Percentiles rank a stretch among this genome's conserved stretches.
These are phyloP conservation scores for Copidosoma aretas DNA, from an alignment of 2,888 invertebrate genomes.

Conservation along the genomic window DNA sequence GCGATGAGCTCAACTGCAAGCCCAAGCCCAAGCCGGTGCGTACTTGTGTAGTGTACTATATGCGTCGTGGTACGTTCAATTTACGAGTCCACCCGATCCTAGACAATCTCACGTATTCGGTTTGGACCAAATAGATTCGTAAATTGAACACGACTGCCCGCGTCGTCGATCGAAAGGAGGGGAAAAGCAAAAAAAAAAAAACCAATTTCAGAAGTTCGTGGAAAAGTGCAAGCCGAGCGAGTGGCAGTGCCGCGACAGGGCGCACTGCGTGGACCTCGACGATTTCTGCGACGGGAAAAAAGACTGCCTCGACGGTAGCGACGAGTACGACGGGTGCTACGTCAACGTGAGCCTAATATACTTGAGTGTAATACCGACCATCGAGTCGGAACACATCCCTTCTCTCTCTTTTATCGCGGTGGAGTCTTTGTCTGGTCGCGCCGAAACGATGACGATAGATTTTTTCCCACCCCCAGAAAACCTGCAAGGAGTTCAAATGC, in stretches of 20 bases:
- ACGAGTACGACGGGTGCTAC: constrained; percentile 59
- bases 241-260: constrained; percentile 49
- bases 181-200: no score
- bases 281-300: constrained; percentile 59
- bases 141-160: no score
- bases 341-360: constrained; percentile 43
- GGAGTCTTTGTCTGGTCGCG: no score
- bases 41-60: no score
- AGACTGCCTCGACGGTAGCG: constrained; percentile 62
- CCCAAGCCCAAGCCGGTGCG: constrained; percentile 10
- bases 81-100: no score
- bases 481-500: constrained; percentile 72
- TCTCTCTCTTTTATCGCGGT: neutral
- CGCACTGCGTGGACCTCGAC: constrained; percentile 56
- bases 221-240: constrained; percentile 46
- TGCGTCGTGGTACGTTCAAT: no score
- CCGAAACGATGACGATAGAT: constrained; percentile 5
- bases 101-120: no score
- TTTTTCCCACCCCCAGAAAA: constrained; percentile 46
- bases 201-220: neutral
- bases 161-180: no score
- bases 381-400: no score
- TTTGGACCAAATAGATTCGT: no score
- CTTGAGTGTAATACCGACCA: no score
- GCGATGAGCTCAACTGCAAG: constrained; percentile 65